A percentile compares a stretch with the other conserved stretches of the same genome.
Evolutionary conservation across 2,113 vertebrate species (phyloP).

Genomic region (Chaetodon auriga): DNA sequence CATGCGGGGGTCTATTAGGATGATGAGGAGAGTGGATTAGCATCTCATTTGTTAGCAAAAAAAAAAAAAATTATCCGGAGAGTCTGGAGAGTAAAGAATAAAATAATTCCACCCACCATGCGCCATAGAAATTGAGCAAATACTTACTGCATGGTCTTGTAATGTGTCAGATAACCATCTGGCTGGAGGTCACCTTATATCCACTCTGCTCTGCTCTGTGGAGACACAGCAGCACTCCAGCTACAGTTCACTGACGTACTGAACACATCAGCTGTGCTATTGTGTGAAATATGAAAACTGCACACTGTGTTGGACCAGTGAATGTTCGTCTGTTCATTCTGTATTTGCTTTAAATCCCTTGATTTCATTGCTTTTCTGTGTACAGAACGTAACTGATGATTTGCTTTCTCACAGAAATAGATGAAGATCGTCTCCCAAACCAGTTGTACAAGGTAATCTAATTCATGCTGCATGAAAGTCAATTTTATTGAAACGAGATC

Average conservation of each 20-base stretch:
- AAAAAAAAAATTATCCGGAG: background rate
- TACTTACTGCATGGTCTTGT: background rate
- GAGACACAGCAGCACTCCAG: constrained; percentile 21
- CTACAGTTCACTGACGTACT: background rate
- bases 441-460: constrained; percentile 90
- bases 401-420: constrained; percentile 85
- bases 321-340: background rate
- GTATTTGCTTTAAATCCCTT: background rate
- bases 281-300: background rate
- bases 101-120: background rate
- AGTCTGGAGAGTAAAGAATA: background rate
- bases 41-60: background rate
- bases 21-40: constrained; percentile 2
- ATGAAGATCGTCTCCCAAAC: constrained; percentile 92
- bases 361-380: background rate
- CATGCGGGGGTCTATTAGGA: background rate
- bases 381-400: constrained; percentile 10
- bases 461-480: background rate
- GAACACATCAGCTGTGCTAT: constrained; percentile 12
- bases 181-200: constrained; percentile 54
- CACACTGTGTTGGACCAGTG: background rate
- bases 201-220: constrained; percentile 11
- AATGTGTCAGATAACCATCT: constrained; percentile 52
- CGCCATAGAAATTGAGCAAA: background rate
- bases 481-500: constrained; percentile 8